These are phyloP conservation scores for Pocillopora verrucosa DNA, from an alignment of 64 coral and sea anemone genomes.

Conservation along the genomic window DNA sequence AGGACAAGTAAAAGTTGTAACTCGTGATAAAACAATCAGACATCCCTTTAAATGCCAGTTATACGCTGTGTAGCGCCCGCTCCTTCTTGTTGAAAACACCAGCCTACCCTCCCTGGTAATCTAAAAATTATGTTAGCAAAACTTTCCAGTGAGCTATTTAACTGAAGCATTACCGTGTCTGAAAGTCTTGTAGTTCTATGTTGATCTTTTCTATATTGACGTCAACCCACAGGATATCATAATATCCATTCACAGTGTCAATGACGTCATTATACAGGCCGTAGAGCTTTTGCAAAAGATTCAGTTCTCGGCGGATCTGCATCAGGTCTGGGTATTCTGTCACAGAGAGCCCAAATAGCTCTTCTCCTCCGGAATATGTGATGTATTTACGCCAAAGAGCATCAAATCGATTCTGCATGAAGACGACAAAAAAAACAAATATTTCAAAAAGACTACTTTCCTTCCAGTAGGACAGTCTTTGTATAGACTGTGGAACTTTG, in stretches of 20 bases:
- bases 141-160: neutral
- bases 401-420: constrained; percentile 89
- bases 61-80: no score
- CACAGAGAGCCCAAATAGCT: constrained; percentile 86
- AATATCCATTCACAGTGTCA: constrained; percentile 98
- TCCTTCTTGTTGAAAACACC: no score
- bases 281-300: constrained; percentile 95
- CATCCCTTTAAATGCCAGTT: no score
- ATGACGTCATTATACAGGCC: constrained; percentile 99
- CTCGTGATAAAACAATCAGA: no score
- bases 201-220: constrained; percentile 99
- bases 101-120: no score
- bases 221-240: constrained; percentile 98
- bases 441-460: no score
- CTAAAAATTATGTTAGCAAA: no score
- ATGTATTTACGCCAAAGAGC: constrained; percentile 94
- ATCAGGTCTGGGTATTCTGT: constrained; percentile 96
- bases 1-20: no score
- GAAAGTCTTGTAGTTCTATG: constrained; percentile 93
- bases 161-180: constrained; percentile 59
- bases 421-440: neutral
- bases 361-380: constrained; percentile 97
- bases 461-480: no score
- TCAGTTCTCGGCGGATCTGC: constrained; percentile 96
- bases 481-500: no score